Base-by-base conservation (phyloP, 2,888 invertebrate species). In the Oxystoma pomonae region DNA sequence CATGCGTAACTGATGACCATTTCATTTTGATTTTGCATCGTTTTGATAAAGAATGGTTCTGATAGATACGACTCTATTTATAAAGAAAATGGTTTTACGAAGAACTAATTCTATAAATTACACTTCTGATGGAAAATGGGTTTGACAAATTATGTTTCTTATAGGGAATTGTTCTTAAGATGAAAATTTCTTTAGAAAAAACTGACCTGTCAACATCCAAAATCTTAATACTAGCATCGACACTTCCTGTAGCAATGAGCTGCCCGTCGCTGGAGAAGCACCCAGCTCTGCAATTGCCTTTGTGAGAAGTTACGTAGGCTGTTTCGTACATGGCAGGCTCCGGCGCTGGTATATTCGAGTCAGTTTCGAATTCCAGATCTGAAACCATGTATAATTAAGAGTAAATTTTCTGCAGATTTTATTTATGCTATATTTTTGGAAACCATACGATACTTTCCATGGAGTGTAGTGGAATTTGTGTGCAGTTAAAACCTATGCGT, bases 161-260 rank as follows among this genome's bases (percentile, higher is more conserved):
- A n/a, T n/a, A n/a, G n/a, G n/a, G n/a, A n/a, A n/a, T n/a, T n/a
- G n/a, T n/a, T n/a, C n/a, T n/a, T n/a, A n/a, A n/a, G n/a, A n/a
- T n/a, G n/a, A n/a, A n/a, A n/a, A n/a, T n/a, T n/a, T n/a, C n/a
- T n/a, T n/a, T n/a, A 7, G 35, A 35, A 35, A 35, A 35, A 12
- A 3, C 35, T 35, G 3, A 35, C 35, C 35, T 35, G 74, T 99
- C 99, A n/a, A 99, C 98, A 76, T 99, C 98, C 67, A 99, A 82
- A 73, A 99, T 97, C 89, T 99, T 99, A 63, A 99, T 99, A 68
- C 98, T 98, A 1, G 98, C 96, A 80, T 99, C 99, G 0, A 95
- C 96, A 70, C 98, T 98, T 16, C 98, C 99, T 0, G 98, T 99
- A 0, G 99, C 99, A 12, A 98, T 94, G 0, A 99, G 82, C 70